phyloP scores from a whole-genome alignment of 2,113 vertebrate species.

The Eolophus roseicapilla region DNA sequence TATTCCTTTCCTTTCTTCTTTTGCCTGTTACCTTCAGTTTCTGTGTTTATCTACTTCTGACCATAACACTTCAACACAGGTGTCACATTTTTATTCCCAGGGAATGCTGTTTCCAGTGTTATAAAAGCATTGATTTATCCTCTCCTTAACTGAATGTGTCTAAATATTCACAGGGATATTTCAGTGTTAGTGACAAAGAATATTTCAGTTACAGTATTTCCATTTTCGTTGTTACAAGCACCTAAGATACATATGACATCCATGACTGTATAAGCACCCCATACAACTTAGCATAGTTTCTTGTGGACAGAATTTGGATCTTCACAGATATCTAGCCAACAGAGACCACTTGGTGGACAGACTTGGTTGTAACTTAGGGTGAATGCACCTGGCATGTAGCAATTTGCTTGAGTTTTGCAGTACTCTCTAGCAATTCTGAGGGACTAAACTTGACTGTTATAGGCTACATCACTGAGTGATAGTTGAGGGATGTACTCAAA shows the following conservation, averaged over 20 bases:
- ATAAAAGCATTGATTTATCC: background rate
- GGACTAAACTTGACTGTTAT: background rate
- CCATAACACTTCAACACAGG: background rate
- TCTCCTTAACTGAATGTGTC: background rate
- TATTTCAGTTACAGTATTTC: background rate
- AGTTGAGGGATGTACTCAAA: background rate
- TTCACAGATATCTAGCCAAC: background rate
- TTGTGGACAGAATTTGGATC: background rate
- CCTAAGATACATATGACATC: background rate
- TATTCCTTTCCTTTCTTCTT: background rate
- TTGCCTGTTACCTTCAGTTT: background rate
- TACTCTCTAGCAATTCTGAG: background rate
- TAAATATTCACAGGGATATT: background rate
- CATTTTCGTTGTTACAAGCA: background rate
- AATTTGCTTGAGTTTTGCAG: background rate
- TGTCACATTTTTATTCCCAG: background rate
- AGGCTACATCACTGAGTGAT: background rate
- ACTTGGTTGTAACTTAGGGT: background rate
- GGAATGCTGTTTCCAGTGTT: background rate
- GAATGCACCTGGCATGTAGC: background rate
- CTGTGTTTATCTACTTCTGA: background rate
- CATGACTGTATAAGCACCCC: background rate
- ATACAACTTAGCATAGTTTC: background rate
- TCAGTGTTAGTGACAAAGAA: background rate
- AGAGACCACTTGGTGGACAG: background rate